Conservation (phyloP, 2,113 vertebrate genomes). For the Psophia crepitans region DNA sequence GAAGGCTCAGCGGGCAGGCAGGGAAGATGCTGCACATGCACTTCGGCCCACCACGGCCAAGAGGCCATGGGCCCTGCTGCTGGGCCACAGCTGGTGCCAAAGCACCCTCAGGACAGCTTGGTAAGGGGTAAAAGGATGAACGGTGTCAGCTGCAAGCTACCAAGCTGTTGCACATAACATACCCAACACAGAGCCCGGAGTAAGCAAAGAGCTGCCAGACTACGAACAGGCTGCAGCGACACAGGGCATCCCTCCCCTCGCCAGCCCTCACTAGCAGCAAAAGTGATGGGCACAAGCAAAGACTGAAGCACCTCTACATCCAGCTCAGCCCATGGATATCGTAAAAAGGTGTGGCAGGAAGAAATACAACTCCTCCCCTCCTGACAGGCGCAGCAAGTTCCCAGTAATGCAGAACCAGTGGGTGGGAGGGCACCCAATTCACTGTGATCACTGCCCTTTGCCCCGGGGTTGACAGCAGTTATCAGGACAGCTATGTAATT, state of each 20-base stretch:
- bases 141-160: neutral
- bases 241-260: neutral
- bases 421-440: neutral
- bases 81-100: neutral
- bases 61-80: neutral
- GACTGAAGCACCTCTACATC: neutral
- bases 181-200: neutral
- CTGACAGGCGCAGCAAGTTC: neutral
- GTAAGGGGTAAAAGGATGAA: neutral
- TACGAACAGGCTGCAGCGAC: neutral
- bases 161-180: neutral
- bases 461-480: neutral
- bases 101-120: neutral
- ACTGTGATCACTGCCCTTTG: neutral
- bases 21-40: neutral
- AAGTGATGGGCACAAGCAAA: neutral
- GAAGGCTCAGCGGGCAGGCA: neutral
- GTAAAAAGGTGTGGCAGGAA: neutral
- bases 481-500: neutral
- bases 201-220: neutral
- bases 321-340: neutral
- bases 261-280: neutral
- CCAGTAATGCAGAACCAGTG: neutral
- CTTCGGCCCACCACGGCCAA: neutral
- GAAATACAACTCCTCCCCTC: neutral